phyloP scores from a whole-genome alignment of 92 coral and sea anemone genomes.

The Ricordea florida region DNA sequence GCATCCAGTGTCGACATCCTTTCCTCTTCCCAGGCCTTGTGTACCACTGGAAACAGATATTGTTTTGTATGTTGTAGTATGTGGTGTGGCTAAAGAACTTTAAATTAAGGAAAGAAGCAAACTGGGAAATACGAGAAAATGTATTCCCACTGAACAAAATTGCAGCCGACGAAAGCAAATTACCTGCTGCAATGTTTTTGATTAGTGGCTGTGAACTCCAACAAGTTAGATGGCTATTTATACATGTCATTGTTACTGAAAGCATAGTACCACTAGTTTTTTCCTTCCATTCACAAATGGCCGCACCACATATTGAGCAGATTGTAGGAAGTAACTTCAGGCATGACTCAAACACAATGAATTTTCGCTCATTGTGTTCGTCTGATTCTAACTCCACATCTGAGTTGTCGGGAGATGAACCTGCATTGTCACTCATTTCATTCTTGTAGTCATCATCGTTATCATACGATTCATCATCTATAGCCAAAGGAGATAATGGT shows the following conservation, averaged over 20 bases:
- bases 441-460: too few species aligned
- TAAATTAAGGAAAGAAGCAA: slow-evolving; percentile 51
- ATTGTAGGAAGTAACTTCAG: slow-evolving; percentile 4
- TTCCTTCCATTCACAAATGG: neutral
- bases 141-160: slow-evolving; percentile 78
- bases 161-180: slow-evolving; percentile 48
- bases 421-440: too few species aligned
- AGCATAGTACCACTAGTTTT: slow-evolving; percentile 40
- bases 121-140: slow-evolving; percentile 33
- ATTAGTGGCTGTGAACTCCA: slow-evolving; percentile 68
- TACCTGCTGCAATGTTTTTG: slow-evolving; percentile 54
- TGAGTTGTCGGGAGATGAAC: too few species aligned
- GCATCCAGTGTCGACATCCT: neutral
- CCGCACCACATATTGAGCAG: slow-evolving; percentile 36
- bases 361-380: slow-evolving; percentile 20
- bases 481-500: too few species aligned
- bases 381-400: slow-evolving; percentile 30
- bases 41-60: slow-evolving; percentile 43
- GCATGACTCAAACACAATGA: slow-evolving; percentile 27
- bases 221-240: slow-evolving; percentile 34
- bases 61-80: slow-evolving; percentile 40
- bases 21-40: slow-evolving; percentile 38
- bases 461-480: too few species aligned
- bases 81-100: slow-evolving; percentile 34
- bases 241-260: slow-evolving; percentile 30